Evolutionary conservation across 2,888 invertebrate species (phyloP).

Genomic region (Platynereis dumerilii): DNA sequence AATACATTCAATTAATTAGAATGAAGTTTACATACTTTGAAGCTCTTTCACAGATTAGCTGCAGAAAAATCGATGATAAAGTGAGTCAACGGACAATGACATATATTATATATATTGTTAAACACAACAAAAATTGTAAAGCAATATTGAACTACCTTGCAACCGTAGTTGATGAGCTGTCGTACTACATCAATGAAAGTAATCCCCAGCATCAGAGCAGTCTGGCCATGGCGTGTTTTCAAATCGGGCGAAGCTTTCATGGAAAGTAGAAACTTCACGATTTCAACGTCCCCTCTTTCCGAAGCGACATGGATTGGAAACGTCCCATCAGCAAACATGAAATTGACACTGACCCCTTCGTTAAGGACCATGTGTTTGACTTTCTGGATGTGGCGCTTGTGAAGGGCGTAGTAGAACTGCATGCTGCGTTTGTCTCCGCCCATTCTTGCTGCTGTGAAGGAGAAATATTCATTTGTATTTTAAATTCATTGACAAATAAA

Average conservation of each 20-base stretch:
- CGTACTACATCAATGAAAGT: conserved; percentile 16
- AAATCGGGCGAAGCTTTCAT: conserved; percentile 17
- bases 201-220: conserved; percentile 28
- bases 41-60: too few species aligned
- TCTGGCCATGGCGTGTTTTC: conserved; percentile 31
- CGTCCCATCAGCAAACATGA: conserved; percentile 28
- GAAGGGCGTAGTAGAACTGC: conserved; percentile 23
- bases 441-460: background rate
- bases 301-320: conserved; percentile 31
- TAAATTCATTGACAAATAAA: too few species aligned
- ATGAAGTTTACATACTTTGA: too few species aligned
- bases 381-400: conserved; percentile 14
- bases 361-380: conserved; percentile 24
- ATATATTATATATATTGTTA: too few species aligned
- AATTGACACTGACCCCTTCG: conserved; percentile 27
- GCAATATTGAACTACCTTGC: conserved; percentile 12
- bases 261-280: conserved; percentile 23
- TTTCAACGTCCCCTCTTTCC: conserved; percentile 24
- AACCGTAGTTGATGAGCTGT: conserved; percentile 12
- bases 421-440: conserved; percentile 16
- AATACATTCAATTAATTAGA: too few species aligned
- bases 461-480: too few species aligned
- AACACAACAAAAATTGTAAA: too few species aligned
- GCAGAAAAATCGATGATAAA: too few species aligned
- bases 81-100: too few species aligned